phyloP scores from a whole-genome alignment of 2,797 vertebrate species.

The Yasuhikotakia modesta region DNA sequence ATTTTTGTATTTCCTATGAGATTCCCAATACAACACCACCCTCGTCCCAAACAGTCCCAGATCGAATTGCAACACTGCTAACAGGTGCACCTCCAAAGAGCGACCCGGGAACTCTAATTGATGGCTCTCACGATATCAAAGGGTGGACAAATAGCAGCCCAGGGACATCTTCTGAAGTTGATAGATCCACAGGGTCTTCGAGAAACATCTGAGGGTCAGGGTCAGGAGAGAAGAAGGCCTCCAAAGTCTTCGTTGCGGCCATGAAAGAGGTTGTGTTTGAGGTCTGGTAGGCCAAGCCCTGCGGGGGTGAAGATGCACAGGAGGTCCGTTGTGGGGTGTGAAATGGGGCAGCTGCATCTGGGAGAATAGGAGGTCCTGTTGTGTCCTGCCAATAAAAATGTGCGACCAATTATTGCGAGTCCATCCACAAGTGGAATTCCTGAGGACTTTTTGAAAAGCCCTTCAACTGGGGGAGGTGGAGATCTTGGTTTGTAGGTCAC shows the following conservation, averaged over 20 bases:
- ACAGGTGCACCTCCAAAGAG: conserved; percentile 66
- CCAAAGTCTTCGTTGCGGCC: conserved; percentile 65
- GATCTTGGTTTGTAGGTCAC: conserved; percentile 37
- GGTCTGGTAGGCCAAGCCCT: conserved; percentile 48
- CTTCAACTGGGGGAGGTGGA: conserved; percentile 55
- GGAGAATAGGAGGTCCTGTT: conserved; percentile 81
- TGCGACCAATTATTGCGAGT: conserved; percentile 83
- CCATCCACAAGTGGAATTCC: conserved; percentile 75
- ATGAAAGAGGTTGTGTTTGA: conserved; percentile 71
- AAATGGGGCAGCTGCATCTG: conserved; percentile 76
- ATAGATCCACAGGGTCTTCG: conserved; percentile 63
- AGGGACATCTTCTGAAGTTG: conserved; percentile 67
- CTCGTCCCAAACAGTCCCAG: conserved; percentile 43
- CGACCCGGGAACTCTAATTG: conserved; percentile 66
- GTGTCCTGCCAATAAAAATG: conserved; percentile 80
- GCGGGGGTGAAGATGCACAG: conserved; percentile 45
- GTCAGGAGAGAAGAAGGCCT: conserved; percentile 69
- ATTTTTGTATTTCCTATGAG: conserved; percentile 12
- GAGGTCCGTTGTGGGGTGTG: conserved; percentile 61
- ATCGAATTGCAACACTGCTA: conserved; percentile 39
- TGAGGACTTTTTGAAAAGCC: conserved; percentile 59
- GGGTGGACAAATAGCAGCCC: conserved; percentile 61
- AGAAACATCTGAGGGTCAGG: conserved; percentile 67
- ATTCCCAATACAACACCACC: conserved; percentile 34
- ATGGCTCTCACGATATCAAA: conserved; percentile 69